Evolutionary conservation across 37 sponge, comb jelly and placozoan genomes (phyloP).

Genomic region (Aplysina aerophoba): DNA sequence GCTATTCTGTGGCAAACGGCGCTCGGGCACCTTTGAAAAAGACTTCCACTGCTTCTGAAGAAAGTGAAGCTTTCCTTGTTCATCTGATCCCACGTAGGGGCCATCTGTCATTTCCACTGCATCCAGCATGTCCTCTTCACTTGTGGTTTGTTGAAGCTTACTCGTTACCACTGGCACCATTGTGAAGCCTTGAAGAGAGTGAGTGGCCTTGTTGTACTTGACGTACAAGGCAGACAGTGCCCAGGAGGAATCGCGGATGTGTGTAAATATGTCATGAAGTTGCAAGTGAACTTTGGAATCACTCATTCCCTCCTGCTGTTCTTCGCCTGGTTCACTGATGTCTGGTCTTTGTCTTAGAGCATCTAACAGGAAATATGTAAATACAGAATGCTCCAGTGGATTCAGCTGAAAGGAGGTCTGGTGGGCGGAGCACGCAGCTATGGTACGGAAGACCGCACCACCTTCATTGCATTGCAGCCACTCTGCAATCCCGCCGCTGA

Average conservation of each 20-base stretch:
- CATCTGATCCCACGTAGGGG: neutral
- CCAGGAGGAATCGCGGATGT: constrained; percentile 24
- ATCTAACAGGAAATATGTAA: constrained; percentile 28
- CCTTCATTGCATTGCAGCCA: neutral
- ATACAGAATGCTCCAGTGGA: constrained; percentile 13
- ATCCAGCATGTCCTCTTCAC: constrained; percentile 18
- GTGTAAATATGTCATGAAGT: constrained; percentile 11
- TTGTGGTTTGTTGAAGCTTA: neutral
- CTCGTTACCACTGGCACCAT: constrained; percentile 8
- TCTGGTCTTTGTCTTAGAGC: neutral
- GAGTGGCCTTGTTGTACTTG: constrained; percentile 6
- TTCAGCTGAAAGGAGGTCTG: constrained; percentile 20
- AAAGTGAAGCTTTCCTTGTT: neutral
- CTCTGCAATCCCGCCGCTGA: constrained; percentile 20
- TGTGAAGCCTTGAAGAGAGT: constrained; percentile 11
- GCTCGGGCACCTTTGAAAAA: neutral
- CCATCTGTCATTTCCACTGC: constrained; percentile 6
- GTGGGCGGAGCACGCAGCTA: constrained; percentile 2
- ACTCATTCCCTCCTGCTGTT: neutral
- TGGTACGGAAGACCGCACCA: neutral
- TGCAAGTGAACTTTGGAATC: constrained; percentile 20
- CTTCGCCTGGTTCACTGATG: neutral
- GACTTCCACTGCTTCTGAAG: neutral
- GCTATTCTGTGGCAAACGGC: constrained; percentile 1
- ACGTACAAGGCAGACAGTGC: constrained; percentile 25